Percentiles rank a stretch among this genome's conserved stretches.
Conservation (phyloP, 1,140 invertebrate genomes). For the Drosophila ohnishii region DNA sequence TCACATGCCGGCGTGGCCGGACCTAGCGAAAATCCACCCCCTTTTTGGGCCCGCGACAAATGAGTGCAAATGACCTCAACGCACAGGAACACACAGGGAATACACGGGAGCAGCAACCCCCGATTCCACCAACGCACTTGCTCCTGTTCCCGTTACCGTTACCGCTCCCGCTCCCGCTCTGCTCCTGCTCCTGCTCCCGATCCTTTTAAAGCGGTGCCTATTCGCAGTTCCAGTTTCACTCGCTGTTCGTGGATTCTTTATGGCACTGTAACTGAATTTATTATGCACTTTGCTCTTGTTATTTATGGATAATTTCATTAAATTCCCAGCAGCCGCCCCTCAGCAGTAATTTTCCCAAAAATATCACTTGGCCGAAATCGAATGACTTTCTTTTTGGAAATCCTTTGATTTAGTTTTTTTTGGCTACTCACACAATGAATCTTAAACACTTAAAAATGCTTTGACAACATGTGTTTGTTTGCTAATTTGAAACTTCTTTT, state of each 20-base stretch:
- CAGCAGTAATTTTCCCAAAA: neutral
- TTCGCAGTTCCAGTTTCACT: conserved; percentile 45
- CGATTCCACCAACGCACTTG: conserved; percentile 60
- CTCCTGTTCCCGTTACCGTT: conserved; percentile 15
- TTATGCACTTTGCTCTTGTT: conserved; percentile 37
- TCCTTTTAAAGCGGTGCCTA: conserved; percentile 29
- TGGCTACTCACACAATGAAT: conserved; percentile 38
- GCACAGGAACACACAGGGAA: conserved; percentile 31
- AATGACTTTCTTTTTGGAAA: conserved; percentile 11
- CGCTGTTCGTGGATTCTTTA: conserved; percentile 56
- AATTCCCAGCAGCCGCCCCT: neutral
- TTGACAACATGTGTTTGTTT: neutral
- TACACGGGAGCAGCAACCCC: conserved; percentile 55
- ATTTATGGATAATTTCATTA: conserved; percentile 18
- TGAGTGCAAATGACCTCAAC: conserved; percentile 54
- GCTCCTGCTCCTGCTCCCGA: conserved; percentile 7
- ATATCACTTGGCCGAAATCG: conserved; percentile 1
- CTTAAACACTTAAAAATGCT: neutral
- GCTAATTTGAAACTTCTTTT: neutral
- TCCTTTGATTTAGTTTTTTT: neutral
- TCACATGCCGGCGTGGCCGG: conserved; percentile 34
- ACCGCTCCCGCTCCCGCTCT: neutral
- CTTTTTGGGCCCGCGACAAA: conserved; percentile 57
- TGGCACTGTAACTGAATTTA: conserved; percentile 39
- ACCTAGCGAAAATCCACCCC: conserved; percentile 64